These are phyloP conservation scores for Heterodera schachtii DNA, from an alignment of 1,140 invertebrate genomes.

Conservation along the genomic window DNA sequence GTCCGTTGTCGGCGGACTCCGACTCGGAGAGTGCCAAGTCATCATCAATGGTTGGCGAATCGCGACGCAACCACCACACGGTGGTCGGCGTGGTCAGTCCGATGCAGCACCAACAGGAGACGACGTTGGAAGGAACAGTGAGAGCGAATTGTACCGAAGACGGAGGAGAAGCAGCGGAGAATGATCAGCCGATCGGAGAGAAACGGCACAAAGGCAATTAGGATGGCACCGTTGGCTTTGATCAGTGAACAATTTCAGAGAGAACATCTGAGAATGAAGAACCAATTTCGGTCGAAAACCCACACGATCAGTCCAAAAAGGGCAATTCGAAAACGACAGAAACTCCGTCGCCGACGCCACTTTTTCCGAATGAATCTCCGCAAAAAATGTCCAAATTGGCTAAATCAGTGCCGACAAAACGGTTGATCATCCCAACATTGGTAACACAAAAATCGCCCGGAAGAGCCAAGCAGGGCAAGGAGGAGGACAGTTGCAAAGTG, in stretches of 20 bases:
- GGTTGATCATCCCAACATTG: not conserved
- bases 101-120: constrained; percentile 14
- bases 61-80: not conserved
- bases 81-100: constrained; percentile 30
- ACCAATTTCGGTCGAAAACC: not conserved
- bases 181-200: too few species aligned
- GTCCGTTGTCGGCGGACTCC: not conserved
- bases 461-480: not conserved
- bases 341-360: not conserved
- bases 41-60: not conserved
- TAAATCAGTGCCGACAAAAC: constrained; percentile 4
- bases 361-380: not conserved
- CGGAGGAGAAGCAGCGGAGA: not conserved
- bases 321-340: not conserved
- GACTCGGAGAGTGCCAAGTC: not conserved
- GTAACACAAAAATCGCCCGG: not conserved
- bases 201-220: not conserved
- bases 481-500: constrained; percentile 15
- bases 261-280: not conserved
- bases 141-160: not conserved
- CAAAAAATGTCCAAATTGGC: constrained; percentile 7
- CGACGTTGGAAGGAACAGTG: not conserved
- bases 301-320: not conserved
- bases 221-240: not conserved
- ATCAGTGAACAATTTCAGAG: not conserved